Evolutionary conservation across 2,888 invertebrate species (phyloP), one percentile per base, ranked within the genome.

Genomic region (Drosophila demipolita): DNA sequence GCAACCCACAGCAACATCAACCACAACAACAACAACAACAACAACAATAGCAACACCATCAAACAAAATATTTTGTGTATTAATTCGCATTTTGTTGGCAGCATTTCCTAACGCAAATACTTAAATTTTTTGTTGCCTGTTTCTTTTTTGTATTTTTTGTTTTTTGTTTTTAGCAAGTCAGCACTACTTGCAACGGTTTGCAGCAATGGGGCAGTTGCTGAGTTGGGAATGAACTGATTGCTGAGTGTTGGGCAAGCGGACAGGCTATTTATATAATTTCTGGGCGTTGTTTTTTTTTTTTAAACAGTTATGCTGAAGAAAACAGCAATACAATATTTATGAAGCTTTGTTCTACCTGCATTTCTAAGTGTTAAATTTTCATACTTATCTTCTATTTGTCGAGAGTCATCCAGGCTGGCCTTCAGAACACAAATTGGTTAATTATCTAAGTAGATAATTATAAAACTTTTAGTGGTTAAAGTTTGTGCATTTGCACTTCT

Each of bases 41-140:
- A 17, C 45, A 48, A 29, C 57, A 45, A 32, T 20, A 42, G 26
- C 35, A 35, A 32, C 45, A 38, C 17, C 38, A 38, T 17, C 29
- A 57, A 73, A 49, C 66, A 61, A 38, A 42, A 50, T 49, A 68
- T 50, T 75, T 66, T 66, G 87, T 73, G n/a, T 88, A 83, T 89
- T 83, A 83, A 83, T 71, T 82, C 80, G 68, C 86, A 79, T 85
- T 83, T 88, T 85, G 88, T 80, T 69, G 71, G 70, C 59, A 73
- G 36, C 84, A 66, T 83, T 83, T 83, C 87, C 84, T 71, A 83
- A 83, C 83, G 74, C 69, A 83, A 88, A 87, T 87, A 82, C 78
- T 74, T 68, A 57, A 66, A 26, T 50, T 36, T 54, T 29, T 15
- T 15, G 15, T 38, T 26, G 36, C 11, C 20, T 26, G 17, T 12